A percentile compares a stretch with the other conserved stretches of the same genome.
Evolutionary conservation across 2,797 vertebrate genomes (phyloP).

Genomic region (Nyctalus aviator): DNA sequence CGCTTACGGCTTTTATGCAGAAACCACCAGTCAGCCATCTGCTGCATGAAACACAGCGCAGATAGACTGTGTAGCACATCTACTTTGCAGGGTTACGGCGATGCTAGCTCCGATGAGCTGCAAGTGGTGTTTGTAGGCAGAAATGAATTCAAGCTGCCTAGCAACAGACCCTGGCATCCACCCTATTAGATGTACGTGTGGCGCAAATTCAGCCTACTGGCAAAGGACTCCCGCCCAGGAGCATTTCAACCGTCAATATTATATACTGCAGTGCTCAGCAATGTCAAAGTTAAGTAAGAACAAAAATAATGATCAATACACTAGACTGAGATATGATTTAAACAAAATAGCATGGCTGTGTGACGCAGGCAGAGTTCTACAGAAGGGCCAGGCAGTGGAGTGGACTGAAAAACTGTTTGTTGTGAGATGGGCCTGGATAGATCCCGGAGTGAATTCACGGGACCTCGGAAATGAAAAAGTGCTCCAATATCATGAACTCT

Average conservation of each 20-base stretch:
- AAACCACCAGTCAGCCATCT: not conserved
- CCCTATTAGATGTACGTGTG: fast-evolving
- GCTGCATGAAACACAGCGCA: not conserved
- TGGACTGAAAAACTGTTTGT: not conserved
- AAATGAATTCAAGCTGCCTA: not conserved
- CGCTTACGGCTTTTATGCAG: not conserved
- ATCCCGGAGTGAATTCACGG: not conserved
- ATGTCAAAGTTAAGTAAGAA: conserved; percentile 1
- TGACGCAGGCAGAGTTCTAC: not conserved
- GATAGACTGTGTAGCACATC: not conserved
- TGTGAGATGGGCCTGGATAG: not conserved
- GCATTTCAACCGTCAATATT: not conserved
- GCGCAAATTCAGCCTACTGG: not conserved
- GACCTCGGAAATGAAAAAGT: not conserved
- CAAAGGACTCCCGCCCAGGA: not conserved
- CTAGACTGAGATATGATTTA: not conserved
- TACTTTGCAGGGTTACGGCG: not conserved
- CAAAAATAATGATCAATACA: not conserved
- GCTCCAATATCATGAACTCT: not conserved
- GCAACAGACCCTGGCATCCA: not conserved
- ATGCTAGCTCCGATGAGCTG: not conserved
- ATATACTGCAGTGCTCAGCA: not conserved
- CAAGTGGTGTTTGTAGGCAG: not conserved
- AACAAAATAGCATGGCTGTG: not conserved
- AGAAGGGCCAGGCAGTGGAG: not conserved